Base-by-base conservation (phyloP, 2,888 invertebrate genomes). In the Hypselothyrea guttata region DNA sequence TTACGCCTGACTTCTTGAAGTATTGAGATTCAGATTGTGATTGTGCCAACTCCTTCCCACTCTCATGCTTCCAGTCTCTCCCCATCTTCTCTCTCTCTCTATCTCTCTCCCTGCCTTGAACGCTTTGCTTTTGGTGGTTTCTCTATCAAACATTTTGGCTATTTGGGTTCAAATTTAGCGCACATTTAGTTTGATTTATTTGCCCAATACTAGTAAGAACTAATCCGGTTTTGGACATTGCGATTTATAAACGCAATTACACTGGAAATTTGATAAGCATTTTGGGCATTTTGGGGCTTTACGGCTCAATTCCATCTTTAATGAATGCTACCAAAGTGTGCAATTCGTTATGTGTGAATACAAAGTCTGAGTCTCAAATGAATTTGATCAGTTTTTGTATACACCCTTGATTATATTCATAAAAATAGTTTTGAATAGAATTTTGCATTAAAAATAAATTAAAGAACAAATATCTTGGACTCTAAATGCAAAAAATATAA, bases 111-210 rank as follows among this genome's bases (percentile, higher is more conserved):
- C n/a, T n/a, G n/a, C n/a, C n/a, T n/a, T n/a, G n/a, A n/a, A n/a
- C n/a, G n/a, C n/a, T n/a, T n/a, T n/a, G n/a, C n/a, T n/a, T n/a
- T n/a, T n/a, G n/a, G n/a, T n/a, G n/a, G n/a, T n/a, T n/a, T n/a
- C n/a, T n/a, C 4, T 31, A 31, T 5, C 38, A 40, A 38, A n/a
- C 5, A 13, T 33, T 42, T 49, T 30, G 57, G 48, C 49, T 44
- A 60, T 54, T 70, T 53, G 38, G 55, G 46, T 54, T 55, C 37
- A 53, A 79, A 72, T 66, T 63, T 59, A 60, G 62, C 73, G 73
- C 49, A 55, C 78, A 74, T 64, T 78, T 64, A 54, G 61, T 55
- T 67, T 82, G 75, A 82, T 78, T 76, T 78, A 76, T 82, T 55
- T 70, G 53, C 45, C 51, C 35, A 35, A 63, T 62, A 46, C 34